Percentiles rank a stretch among this genome's conserved stretches.
Evolutionary conservation across 2,797 vertebrate genomes (phyloP).

Genomic region (Centropyge bicolor): DNA sequence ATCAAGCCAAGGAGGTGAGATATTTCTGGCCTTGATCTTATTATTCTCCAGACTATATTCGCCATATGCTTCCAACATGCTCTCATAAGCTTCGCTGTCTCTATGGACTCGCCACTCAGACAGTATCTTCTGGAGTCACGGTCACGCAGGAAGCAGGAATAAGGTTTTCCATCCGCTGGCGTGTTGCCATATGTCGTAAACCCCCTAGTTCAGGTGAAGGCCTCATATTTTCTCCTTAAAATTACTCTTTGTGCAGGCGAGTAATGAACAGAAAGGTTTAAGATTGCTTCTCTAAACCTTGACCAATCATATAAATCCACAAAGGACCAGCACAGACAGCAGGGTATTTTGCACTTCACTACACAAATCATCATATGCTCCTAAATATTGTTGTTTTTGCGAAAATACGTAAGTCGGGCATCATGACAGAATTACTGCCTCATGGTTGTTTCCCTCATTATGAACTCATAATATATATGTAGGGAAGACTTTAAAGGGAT

Average conservation of each 20-base stretch:
- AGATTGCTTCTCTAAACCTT: slow-evolving; percentile 39
- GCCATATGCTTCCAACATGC: slow-evolving; percentile 66
- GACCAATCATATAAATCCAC: slow-evolving; percentile 34
- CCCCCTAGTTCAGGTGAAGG: slow-evolving; percentile 28
- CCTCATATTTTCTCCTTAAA: slow-evolving; percentile 33
- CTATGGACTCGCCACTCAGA: slow-evolving; percentile 37
- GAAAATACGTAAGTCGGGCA: not conserved
- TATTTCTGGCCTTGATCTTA: slow-evolving; percentile 55
- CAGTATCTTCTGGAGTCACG: slow-evolving; percentile 55
- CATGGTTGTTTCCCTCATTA: no score
- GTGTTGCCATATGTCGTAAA: slow-evolving; percentile 52
- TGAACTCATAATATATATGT: no score
- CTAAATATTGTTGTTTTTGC: not conserved
- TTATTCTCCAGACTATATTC: slow-evolving; percentile 50
- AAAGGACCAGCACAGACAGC: not conserved
- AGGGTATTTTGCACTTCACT: slow-evolving; percentile 6
- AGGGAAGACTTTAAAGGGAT: no score
- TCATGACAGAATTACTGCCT: not conserved
- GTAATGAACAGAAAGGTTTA: slow-evolving; percentile 46
- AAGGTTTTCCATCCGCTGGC: slow-evolving; percentile 29
- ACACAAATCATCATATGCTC: not conserved
- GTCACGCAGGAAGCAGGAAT: slow-evolving; percentile 34
- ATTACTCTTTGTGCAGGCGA: slow-evolving; percentile 13
- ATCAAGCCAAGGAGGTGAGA: slow-evolving; percentile 40
- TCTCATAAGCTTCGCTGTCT: slow-evolving; percentile 44